A percentile compares a stretch with the other conserved stretches of the same genome.
These are phyloP conservation scores for Gnatocerus cornutus DNA, from an alignment of 2,888 invertebrate species.

Conservation along the genomic window DNA sequence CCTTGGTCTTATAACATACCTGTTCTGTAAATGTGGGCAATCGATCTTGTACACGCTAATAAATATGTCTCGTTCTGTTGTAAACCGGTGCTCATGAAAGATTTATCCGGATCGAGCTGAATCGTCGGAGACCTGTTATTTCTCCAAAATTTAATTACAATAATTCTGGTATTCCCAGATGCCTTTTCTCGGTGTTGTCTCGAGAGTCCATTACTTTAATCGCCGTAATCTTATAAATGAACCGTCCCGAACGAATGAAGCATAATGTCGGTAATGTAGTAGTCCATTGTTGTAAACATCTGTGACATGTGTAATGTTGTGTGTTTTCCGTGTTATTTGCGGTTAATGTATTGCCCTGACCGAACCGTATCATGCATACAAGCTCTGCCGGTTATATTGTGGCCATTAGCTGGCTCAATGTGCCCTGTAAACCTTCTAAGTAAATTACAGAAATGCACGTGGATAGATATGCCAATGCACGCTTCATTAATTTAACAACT, in stretches of 20 bases:
- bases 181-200: constrained; percentile 18
- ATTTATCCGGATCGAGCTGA: constrained; percentile 28
- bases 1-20: constrained; percentile 25
- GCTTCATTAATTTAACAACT: constrained; percentile 56
- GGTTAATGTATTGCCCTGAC: constrained; percentile 48
- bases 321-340: constrained; percentile 54
- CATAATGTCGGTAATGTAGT: constrained; percentile 38
- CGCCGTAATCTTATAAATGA: constrained; percentile 38
- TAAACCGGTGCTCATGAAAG: constrained; percentile 35
- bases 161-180: constrained; percentile 30
- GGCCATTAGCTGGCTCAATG: constrained; percentile 45
- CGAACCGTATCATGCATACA: constrained; percentile 44
- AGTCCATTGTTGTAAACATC: constrained; percentile 49
- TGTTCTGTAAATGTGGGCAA: constrained; percentile 37
- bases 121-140: constrained; percentile 20
- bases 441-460: constrained; percentile 56
- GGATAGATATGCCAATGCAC: constrained; percentile 53
- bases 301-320: constrained; percentile 53
- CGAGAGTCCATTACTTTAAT: constrained; percentile 38
- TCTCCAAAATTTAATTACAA: constrained; percentile 37
- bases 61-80: constrained; percentile 41
- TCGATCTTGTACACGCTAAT: constrained; percentile 42
- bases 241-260: constrained; percentile 40
- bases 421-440: constrained; percentile 53
- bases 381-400: constrained; percentile 39